These are phyloP conservation scores for Busseola fusca DNA, from an alignment of 2,888 invertebrate genomes.

Conservation along the genomic window DNA sequence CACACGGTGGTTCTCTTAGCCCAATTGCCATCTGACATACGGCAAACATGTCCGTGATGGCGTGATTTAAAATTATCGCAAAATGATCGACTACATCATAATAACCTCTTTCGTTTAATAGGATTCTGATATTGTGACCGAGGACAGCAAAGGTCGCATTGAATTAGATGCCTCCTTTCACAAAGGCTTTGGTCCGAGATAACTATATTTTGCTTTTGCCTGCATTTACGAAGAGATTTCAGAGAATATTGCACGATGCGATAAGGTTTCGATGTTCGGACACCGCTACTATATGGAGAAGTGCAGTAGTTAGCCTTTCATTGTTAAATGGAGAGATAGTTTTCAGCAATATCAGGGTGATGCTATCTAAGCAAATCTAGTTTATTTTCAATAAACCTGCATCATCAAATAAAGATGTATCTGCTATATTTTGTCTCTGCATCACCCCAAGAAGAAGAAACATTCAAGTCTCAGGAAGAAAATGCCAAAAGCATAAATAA, in stretches of 20 bases:
- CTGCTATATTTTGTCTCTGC: not conserved
- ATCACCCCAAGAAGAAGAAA: not conserved
- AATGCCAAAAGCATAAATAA: not conserved
- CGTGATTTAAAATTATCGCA: constrained; percentile 18
- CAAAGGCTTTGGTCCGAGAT: constrained; percentile 48
- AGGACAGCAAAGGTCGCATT: constrained; percentile 48
- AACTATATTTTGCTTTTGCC: constrained; percentile 52
- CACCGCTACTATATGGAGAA: constrained; percentile 29
- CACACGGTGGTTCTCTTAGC: too few relatives aligned
- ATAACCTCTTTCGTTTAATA: constrained; percentile 47
- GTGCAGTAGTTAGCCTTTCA: constrained; percentile 1
- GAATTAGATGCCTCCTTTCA: constrained; percentile 57
- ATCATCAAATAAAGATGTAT: too few relatives aligned
- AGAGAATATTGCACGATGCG: constrained; percentile 43
- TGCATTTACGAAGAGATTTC: constrained; percentile 54
- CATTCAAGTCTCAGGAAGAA: too few relatives aligned
- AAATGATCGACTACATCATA: not conserved
- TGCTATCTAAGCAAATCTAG: not conserved
- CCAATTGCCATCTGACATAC: too few relatives aligned
- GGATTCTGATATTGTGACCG: constrained; percentile 60
- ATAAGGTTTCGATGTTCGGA: constrained; percentile 40
- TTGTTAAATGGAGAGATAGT: not conserved
- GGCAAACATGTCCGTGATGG: too few relatives aligned
- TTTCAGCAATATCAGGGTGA: not conserved
- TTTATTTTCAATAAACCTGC: too few relatives aligned